Evolutionary conservation across 2,888 invertebrate genomes (phyloP).

Genomic region (Nephrotoma appendiculata): DNA sequence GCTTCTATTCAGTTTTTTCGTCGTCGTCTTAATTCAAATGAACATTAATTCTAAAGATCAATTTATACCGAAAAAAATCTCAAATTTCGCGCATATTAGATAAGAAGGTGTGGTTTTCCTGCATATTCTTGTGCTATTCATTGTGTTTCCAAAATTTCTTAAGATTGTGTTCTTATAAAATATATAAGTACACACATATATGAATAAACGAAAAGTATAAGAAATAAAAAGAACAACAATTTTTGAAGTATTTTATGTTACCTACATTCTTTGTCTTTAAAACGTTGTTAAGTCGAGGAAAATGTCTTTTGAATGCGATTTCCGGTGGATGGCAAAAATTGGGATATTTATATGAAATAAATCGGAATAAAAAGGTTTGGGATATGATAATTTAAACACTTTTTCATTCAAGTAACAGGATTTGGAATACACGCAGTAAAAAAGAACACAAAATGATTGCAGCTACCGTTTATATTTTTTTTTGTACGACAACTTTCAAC

Average conservation of each 20-base stretch:
- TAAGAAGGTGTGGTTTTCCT: conserved; percentile 4
- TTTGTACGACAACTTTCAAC: background rate
- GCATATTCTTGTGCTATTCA: background rate
- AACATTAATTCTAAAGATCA: background rate
- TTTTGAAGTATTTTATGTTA: background rate
- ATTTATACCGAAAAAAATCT: background rate
- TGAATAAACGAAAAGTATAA: background rate
- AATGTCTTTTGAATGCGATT: background rate
- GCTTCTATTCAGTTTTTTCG: background rate
- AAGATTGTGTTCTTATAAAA: background rate
- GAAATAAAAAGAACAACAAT: background rate
- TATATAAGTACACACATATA: too few species aligned
- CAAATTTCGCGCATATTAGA: background rate
- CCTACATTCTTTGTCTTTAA: background rate
- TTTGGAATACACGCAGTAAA: background rate
- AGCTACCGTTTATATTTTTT: background rate
- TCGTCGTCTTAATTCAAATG: background rate
- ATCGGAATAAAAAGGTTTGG: background rate
- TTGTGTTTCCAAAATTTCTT: background rate
- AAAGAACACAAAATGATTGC: background rate
- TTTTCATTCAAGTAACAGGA: background rate
- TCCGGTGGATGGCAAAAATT: background rate
- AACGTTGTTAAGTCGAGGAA: background rate
- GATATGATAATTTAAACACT: background rate
- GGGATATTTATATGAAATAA: background rate